A percentile compares a stretch with the other conserved stretches of the same genome.
Conservation (phyloP, 2,888 invertebrate species). For the Apoda limacodes region DNA sequence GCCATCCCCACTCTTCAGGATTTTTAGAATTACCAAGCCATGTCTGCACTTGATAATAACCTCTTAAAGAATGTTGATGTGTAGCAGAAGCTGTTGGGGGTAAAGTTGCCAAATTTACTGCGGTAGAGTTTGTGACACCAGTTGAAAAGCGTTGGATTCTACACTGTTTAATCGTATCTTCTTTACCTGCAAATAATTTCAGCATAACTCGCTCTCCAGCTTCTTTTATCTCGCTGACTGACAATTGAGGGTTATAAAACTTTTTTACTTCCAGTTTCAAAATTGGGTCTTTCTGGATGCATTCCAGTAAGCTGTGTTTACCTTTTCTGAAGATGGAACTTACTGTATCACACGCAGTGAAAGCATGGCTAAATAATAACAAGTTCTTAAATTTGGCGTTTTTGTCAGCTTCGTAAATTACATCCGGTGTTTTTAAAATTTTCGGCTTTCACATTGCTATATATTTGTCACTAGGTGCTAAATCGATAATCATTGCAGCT, state of each 20-base stretch:
- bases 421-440: conserved; percentile 1
- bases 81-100: conserved; percentile 16
- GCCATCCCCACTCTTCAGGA: conserved; percentile 6
- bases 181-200: conserved; percentile 2
- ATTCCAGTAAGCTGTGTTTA: conserved; percentile 1
- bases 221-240: conserved; percentile 2
- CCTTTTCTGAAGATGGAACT: conserved; percentile 4
- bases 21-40: conserved; percentile 22
- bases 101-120: conserved; percentile 5
- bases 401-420: conserved; percentile 3
- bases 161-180: neutral
- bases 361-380: conserved; percentile 4
- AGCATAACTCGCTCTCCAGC: conserved; percentile 5
- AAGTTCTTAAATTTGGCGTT: conserved; percentile 2
- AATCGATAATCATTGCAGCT: too few relatives aligned
- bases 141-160: neutral
- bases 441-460: neutral
- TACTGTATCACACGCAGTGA: conserved; percentile 3
- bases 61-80: conserved; percentile 14
- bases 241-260: conserved; percentile 1
- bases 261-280: conserved; percentile 3
- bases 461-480: too few relatives aligned
- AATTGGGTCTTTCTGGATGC: conserved; percentile 3
- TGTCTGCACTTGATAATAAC: conserved; percentile 1
- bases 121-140: conserved; percentile 1